Evolutionary conservation across 2,113 vertebrate species (phyloP).

Genomic region (Tetrao urogallus): DNA sequence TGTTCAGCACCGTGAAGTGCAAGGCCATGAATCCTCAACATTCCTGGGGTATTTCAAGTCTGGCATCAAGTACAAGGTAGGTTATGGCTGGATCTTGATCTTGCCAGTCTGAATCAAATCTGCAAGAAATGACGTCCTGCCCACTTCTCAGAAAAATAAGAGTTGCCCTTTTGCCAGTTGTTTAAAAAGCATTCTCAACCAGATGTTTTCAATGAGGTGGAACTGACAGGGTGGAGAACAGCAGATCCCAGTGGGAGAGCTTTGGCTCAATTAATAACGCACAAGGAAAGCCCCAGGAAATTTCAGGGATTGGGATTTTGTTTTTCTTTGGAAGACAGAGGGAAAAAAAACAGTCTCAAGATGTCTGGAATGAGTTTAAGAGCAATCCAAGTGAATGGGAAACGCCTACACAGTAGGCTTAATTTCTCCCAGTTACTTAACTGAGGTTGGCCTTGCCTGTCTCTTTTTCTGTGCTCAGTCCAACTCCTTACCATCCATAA

Average conservation of each 20-base stretch:
- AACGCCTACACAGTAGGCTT: conserved; percentile 13
- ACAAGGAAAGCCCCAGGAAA: conserved; percentile 41
- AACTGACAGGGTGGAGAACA: conserved; percentile 46
- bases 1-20: conserved; percentile 93
- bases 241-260: conserved; percentile 34
- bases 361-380: conserved; percentile 42
- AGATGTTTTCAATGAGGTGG: conserved; percentile 56
- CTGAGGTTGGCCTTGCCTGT: not conserved
- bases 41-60: conserved; percentile 98
- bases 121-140: not conserved
- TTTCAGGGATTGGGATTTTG: conserved; percentile 37
- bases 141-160: not conserved
- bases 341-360: conserved; percentile 7
- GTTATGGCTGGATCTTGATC: not conserved
- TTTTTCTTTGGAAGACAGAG: conserved; percentile 32
- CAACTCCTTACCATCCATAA: not conserved
- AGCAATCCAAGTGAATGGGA: not conserved
- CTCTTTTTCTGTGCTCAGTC: not conserved
- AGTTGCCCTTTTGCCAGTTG: not conserved
- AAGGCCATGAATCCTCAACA: conserved; percentile 90
- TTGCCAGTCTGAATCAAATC: not conserved
- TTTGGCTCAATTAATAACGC: conserved; percentile 35
- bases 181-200: not conserved
- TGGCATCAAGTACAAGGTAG: conserved; percentile 95
- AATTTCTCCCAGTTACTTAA: conserved; percentile 17